Evolutionary conservation across 2,113 vertebrate species (phyloP), one percentile per base, ranked within the genome.

Genomic region (Melanocharis versteri): DNA sequence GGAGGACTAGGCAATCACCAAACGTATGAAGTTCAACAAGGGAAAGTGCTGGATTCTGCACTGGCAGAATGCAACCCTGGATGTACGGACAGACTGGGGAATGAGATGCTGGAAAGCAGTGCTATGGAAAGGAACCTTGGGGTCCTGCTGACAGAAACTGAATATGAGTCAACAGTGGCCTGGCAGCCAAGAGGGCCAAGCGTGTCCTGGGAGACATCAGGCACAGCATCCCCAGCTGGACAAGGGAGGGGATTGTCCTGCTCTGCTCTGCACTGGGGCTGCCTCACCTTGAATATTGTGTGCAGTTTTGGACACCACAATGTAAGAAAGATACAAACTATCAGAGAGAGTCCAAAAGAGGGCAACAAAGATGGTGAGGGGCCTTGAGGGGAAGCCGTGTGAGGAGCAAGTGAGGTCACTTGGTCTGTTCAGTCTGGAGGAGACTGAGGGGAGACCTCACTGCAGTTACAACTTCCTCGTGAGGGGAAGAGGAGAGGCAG

Each of bases 151-250:
- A 44, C 39, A 65, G 39, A 83, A 72, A 14, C 1, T 39, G 33
- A 62, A 8, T 5, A 23, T 9, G 13, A 57, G 42, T 0, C n/a
- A 56, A 42, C 50, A 30, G 20, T 40, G 24, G 35, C 35, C 30
- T n/a, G 60, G 50, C 50, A 85, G n/a, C 42, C 60, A 75, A 42
- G 2, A 57, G 50, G 19, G 35, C 3, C 35, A 57, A 3, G 1
- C 1, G 0, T 48, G 20, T 35, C 35, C 35, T 35, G 35, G 2
- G 13, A 21, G 2, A 1, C 51, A 35, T 50, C 16, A 57, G 33
- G 20, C 15, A 11, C 40, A 75, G 48, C 50, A 65, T 20, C 0
- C 0, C 13, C 50, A 66, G 35, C 30, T 0, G 0, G 7, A 44
- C 2, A 42, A 57, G 44, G 35, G 35, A 76, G 4, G 26, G 30